Percentiles rank a stretch among this genome's conserved stretches.
These are phyloP conservation scores for Apodemus agrarius DNA, from an alignment of 2,797 vertebrate genomes.

Conservation along the genomic window DNA sequence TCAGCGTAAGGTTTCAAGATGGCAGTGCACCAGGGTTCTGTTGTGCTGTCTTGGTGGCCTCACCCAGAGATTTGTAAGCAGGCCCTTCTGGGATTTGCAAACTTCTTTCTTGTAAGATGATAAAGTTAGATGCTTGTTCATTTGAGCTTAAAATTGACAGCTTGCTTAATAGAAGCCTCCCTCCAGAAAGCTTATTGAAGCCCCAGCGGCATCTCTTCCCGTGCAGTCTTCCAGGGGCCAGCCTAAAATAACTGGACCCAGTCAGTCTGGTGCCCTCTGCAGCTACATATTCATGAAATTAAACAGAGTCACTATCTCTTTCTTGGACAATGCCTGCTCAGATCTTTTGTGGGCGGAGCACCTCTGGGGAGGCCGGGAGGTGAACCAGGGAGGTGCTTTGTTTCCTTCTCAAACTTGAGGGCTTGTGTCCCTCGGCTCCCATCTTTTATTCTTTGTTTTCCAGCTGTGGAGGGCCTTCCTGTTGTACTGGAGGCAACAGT, in stretches of 20 bases:
- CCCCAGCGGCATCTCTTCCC: conserved; percentile 56
- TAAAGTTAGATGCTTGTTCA: conserved; percentile 64
- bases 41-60: not conserved
- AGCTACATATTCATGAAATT: conserved; percentile 70
- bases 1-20: not conserved
- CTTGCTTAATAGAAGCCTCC: conserved; percentile 59
- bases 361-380: conserved; percentile 14
- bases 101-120: not conserved
- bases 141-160: conserved; percentile 38
- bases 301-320: conserved; percentile 54
- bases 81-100: not conserved
- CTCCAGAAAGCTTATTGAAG: conserved; percentile 56
- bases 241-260: conserved; percentile 59
- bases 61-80: not conserved
- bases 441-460: conserved; percentile 35
- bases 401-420: conserved; percentile 48
- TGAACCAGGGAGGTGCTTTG: conserved; percentile 51
- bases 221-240: conserved; percentile 40
- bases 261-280: conserved; percentile 31
- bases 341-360: conserved; percentile 65
- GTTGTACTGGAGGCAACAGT: not conserved
- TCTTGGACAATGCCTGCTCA: conserved; percentile 44
- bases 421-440: not conserved
- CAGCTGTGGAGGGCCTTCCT: conserved; percentile 12
- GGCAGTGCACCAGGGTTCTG: not conserved